phyloP scores from a whole-genome alignment of 2,888 invertebrate genomes.

The Morpho helenor region DNA sequence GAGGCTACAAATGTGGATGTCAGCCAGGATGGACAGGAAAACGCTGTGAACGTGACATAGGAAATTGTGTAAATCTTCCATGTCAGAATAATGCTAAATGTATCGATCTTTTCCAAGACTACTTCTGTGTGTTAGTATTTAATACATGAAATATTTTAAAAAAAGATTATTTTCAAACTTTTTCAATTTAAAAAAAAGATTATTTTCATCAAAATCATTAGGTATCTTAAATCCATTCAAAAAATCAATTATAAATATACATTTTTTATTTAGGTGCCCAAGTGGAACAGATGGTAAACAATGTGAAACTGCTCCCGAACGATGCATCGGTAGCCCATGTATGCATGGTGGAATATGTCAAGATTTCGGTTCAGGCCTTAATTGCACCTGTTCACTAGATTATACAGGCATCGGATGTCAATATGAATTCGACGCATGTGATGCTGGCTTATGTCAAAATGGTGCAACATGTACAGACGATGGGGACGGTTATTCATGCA shows the following conservation, averaged over 20 bases:
- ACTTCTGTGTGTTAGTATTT: slow-evolving; percentile 89
- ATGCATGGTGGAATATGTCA: slow-evolving; percentile 98
- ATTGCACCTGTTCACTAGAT: slow-evolving; percentile 94
- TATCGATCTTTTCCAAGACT: slow-evolving; percentile 95
- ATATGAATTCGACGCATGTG: slow-evolving; percentile 95
- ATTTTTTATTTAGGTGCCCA: slow-evolving; percentile 82
- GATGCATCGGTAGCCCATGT: slow-evolving; percentile 95
- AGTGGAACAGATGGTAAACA: slow-evolving; percentile 98
- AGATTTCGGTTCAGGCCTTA: slow-evolving; percentile 96
- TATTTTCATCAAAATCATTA: too few species aligned
- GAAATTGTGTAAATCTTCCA: slow-evolving; percentile 90
- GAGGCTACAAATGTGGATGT: slow-evolving; percentile 90
- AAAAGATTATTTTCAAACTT: too few species aligned
- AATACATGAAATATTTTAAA: neutral
- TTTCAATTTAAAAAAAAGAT: too few species aligned
- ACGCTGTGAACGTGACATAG: slow-evolving; percentile 92
- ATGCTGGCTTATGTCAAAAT: slow-evolving; percentile 93
- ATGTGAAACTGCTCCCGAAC: slow-evolving; percentile 97
- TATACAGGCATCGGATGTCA: slow-evolving; percentile 94
- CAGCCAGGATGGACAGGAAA: slow-evolving; percentile 92
- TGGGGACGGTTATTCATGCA: slow-evolving; percentile 90
- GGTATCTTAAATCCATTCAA: too few species aligned
- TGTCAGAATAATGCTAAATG: slow-evolving; percentile 96
- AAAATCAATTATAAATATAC: neutral
- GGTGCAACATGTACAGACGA: slow-evolving; percentile 95